Evolutionary conservation across 1,140 invertebrate species (phyloP), one percentile per base, ranked within the genome.

Genomic region (Triops longicaudatus): DNA sequence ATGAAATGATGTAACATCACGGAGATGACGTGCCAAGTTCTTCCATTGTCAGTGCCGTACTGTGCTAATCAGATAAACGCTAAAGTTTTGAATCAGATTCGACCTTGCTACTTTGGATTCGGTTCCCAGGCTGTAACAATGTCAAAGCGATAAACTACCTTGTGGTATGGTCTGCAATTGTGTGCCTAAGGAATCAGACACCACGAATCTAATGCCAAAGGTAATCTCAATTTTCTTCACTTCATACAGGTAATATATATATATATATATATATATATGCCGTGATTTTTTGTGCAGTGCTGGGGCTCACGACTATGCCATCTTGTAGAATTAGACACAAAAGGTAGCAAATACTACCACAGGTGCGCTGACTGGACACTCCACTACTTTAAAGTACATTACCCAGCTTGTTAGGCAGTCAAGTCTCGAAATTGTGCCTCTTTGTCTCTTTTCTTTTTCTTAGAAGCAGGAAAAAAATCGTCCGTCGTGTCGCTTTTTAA

Each of bases 341-440:
- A 63, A 63, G 9, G 50, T 63, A 14, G 17, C 50, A 63, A 63
- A 63, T 63, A 63, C 50, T 63, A 22, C 50, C 50, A 37, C 50
- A 63, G 50, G 50, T 63, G 50, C 17, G 50, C 50, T 63, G 50
- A 63, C 50, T 63, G 50, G 50, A 63, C 50, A 63, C n/a, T 63
- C 50, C 50, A 63, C n/a, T 63, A 22, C 50, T 63, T 10, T 63
- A n/a, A 17, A n/a, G n/a, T 63, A 37, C 31, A 37, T 37, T 37
- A 37, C 31, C 31, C 31, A 37, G 31, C 31, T 37, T 37, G 31
- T 37, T 37, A 37, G 31, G 31, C 31, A 37, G 31, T 37, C 31
- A 37, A 37, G 31, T 37, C 31, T 37, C 2, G 31, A 7, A 37
- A 37, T 37, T 37, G 31, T 37, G 31, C 31, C 2, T 37, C 31